Conservation (phyloP, 2,888 invertebrate genomes). For the Epicampocera succincta region DNA sequence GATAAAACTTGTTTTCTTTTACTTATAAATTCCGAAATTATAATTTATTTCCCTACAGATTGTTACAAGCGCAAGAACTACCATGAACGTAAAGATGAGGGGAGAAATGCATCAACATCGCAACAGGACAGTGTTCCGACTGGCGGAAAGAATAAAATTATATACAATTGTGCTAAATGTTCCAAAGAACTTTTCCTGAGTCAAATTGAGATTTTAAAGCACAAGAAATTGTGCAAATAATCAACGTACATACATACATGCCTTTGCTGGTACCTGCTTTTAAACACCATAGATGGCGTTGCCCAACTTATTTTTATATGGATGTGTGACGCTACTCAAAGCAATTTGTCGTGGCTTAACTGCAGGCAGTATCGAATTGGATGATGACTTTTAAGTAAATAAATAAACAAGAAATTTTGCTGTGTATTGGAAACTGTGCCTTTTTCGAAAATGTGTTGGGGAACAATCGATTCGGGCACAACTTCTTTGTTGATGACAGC, state of each 20-base stretch:
- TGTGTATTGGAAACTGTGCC: too few species aligned
- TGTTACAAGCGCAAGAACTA: slow-evolving; percentile 68
- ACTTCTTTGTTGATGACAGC: too few species aligned
- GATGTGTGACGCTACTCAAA: too few species aligned
- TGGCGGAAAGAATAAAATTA: slow-evolving; percentile 48
- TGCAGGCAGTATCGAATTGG: too few species aligned
- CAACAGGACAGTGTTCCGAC: background rate
- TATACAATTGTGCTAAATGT: slow-evolving; percentile 89
- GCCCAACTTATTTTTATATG: background rate
- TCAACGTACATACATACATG: slow-evolving; percentile 23
- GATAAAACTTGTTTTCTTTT: background rate
- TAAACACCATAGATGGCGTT: background rate
- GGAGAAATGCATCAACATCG: slow-evolving; percentile 4
- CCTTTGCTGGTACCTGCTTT: background rate
- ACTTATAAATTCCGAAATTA: background rate
- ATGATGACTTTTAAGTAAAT: too few species aligned
- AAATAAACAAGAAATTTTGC: too few species aligned
- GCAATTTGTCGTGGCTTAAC: too few species aligned
- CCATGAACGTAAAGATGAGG: slow-evolving; percentile 54
- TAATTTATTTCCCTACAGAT: slow-evolving; percentile 39
- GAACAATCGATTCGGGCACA: too few species aligned
- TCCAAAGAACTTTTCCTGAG: slow-evolving; percentile 86
- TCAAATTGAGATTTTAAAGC: slow-evolving; percentile 92
- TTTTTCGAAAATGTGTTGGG: too few species aligned
- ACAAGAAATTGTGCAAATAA: slow-evolving; percentile 86